Conservation (phyloP, 1,140 invertebrate genomes). For the Platyura marginata region DNA sequence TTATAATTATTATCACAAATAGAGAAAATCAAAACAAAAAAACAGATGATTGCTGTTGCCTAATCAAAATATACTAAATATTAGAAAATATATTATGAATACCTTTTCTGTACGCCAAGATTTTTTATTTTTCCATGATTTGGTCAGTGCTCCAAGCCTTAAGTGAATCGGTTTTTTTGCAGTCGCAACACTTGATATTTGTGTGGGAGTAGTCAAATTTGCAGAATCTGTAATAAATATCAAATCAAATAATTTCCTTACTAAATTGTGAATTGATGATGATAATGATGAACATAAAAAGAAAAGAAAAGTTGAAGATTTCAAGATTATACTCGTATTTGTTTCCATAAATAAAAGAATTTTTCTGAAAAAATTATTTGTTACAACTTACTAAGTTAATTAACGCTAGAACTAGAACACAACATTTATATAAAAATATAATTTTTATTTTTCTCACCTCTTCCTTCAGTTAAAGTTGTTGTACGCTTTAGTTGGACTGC, state of each 20-base stretch:
- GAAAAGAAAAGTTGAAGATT: background rate
- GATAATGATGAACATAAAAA: background rate
- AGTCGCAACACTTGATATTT: background rate
- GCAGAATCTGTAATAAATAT: background rate
- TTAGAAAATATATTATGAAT: background rate
- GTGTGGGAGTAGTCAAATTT: background rate
- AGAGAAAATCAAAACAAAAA: too few relatives aligned
- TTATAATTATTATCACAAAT: too few relatives aligned
- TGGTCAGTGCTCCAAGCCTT: background rate
- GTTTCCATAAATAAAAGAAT: too few relatives aligned
- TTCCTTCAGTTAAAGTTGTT: too few relatives aligned
- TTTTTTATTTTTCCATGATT: conserved; percentile 1
- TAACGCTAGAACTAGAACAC: too few relatives aligned
- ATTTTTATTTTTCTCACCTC: too few relatives aligned
- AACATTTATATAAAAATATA: too few relatives aligned
- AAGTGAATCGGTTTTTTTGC: conserved; percentile 1
- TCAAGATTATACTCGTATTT: background rate
- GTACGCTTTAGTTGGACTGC: too few relatives aligned
- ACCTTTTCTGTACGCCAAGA: conserved; percentile 1
- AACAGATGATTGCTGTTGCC: too few relatives aligned
- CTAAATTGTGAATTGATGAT: background rate
- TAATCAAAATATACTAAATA: too few relatives aligned
- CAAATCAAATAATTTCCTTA: background rate
- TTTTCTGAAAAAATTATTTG: too few relatives aligned
- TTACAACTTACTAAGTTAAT: too few relatives aligned